Percentiles rank a stretch among this genome's conserved stretches.
phyloP scores from a whole-genome alignment of 2,888 invertebrate species.

The Meandrusa payeni region DNA sequence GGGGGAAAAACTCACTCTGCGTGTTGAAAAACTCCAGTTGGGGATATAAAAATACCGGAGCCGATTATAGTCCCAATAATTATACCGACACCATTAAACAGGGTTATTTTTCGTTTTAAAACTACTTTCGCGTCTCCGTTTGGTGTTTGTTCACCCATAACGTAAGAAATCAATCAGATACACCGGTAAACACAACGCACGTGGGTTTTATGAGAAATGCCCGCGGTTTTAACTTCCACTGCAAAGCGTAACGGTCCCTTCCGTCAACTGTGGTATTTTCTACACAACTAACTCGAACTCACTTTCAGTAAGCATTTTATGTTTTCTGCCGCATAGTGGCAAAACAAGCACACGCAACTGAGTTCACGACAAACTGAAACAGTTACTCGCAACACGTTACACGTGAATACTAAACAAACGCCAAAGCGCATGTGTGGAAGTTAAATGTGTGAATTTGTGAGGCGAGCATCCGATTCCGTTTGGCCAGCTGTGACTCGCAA shows the following conservation, averaged over 20 bases:
- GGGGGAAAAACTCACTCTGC: slow-evolving; percentile 81
- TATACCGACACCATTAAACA: slow-evolving; percentile 92
- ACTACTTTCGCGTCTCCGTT: slow-evolving; percentile 81
- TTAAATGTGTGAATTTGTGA: slow-evolving; percentile 19
- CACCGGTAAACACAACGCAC: slow-evolving; percentile 58
- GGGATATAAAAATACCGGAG: slow-evolving; percentile 95
- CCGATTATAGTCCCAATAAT: slow-evolving; percentile 95
- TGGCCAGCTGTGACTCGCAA: not conserved
- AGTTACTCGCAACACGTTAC: slow-evolving; percentile 33
- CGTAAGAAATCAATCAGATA: slow-evolving; percentile 71
- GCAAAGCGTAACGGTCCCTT: slow-evolving; percentile 24
- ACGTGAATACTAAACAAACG: slow-evolving; percentile 45
- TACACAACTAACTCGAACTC: slow-evolving; percentile 66
- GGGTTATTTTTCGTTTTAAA: slow-evolving; percentile 90
- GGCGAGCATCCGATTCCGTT: slow-evolving; percentile 21
- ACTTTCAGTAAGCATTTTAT: slow-evolving; percentile 68
- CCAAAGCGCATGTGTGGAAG: slow-evolving; percentile 57
- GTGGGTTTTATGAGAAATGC: slow-evolving; percentile 42
- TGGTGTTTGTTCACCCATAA: slow-evolving; percentile 73
- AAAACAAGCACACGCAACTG: slow-evolving; percentile 46
- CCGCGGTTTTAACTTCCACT: slow-evolving; percentile 23
- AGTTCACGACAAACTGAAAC: slow-evolving; percentile 45
- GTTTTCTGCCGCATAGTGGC: slow-evolving; percentile 55
- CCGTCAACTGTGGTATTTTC: slow-evolving; percentile 47
- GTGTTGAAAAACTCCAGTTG: slow-evolving; percentile 87